phyloP scores from a whole-genome alignment of 2,888 invertebrate genomes.

The Chalcosyrphus nemorum region DNA sequence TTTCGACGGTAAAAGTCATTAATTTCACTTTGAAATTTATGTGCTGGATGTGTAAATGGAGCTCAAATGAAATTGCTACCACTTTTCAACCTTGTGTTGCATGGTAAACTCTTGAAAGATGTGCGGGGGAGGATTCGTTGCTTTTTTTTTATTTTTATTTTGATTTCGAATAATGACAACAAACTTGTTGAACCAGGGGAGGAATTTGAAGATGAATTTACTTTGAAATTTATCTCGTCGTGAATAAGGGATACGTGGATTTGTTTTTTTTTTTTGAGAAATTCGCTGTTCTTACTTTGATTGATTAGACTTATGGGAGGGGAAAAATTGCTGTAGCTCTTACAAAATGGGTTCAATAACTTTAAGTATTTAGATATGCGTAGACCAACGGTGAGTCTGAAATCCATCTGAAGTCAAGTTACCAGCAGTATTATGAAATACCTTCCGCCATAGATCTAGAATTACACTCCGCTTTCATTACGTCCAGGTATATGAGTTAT shows the following conservation, averaged over 20 bases:
- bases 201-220: not conserved
- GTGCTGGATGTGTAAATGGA: slow-evolving; percentile 19
- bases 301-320: not conserved
- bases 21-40: slow-evolving; percentile 35
- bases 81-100: slow-evolving; percentile 2
- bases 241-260: not conserved
- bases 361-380: no score
- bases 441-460: no score
- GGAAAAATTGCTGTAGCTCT: not conserved
- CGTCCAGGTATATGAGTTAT: no score
- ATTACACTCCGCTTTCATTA: no score
- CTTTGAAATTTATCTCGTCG: not conserved
- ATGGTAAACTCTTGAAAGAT: not conserved
- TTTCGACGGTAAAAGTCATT: slow-evolving; percentile 18
- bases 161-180: slow-evolving; percentile 6
- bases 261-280: no score
- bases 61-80: slow-evolving; percentile 22
- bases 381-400: no score
- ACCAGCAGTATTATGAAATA: no score
- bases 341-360: no score
- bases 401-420: no score
- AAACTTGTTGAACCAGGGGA: slow-evolving; percentile 21
- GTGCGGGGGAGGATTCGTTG: not conserved
- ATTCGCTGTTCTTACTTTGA: not conserved
- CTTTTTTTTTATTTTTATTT: not conserved